Evolutionary conservation across 2,113 vertebrate genomes (phyloP), one percentile per base, ranked within the genome.

Genomic region (Embiotoca jacksoni): DNA sequence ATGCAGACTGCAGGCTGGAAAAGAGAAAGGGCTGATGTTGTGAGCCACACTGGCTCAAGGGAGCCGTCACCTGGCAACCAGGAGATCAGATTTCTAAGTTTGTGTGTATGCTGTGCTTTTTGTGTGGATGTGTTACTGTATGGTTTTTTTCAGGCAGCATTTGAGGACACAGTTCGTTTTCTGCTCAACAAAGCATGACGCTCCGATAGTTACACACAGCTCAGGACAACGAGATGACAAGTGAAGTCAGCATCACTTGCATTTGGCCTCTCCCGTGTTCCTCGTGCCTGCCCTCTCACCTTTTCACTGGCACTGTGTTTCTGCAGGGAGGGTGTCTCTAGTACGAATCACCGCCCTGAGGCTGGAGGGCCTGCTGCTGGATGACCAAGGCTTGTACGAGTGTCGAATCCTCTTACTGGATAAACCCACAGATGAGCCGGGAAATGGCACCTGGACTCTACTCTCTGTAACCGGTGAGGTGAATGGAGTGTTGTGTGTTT

Each of bases 311-410:
- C 13, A 5, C 53, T 62, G 3, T 83, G 57, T 85, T 23, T 53
- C 15, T 1, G 44, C 94, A 99, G 98, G 97, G 1, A 96, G 98
- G 0, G 96, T 96, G 77, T 93, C 93, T 78, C 89, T 99, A 53
- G 92, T 94, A 23, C 93, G 91, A 6, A 95, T 93, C 0, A 96
- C 95, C 0, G 93, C 95, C 4, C 94, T 99, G 64, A 94, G 84
- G 81, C 93, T 99, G 3, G 90, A 95, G 52, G 87, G 71, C 33
- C 95, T 99, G 72, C 94, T 91, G 0, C 86, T 94, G 0, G 95
- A 96, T 57, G 98, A 99, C 89, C 96, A 97, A 77, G 98, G 98
- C 80, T 95, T 90, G 94, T 99, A 98, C n/a, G 96, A 98, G 88
- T 99, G 98, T 82, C 95, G 95, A 0, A 95, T 98, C 56, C 95